Evolutionary conservation across 1,140 invertebrate genomes (phyloP).

Genomic region (Drosophila asahinai): DNA sequence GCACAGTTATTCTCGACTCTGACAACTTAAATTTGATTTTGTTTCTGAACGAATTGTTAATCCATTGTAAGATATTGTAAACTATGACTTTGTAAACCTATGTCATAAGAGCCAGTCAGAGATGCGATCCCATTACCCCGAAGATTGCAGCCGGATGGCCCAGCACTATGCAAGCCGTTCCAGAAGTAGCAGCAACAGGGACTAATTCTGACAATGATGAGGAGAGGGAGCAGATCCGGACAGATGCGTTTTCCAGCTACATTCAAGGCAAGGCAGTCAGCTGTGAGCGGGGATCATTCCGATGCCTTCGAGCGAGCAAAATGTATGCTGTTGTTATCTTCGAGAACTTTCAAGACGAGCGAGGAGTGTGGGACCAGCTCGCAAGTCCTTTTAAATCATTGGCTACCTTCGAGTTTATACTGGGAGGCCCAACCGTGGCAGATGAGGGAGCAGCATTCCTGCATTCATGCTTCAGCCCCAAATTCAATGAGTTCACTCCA

Average conservation of each 20-base stretch:
- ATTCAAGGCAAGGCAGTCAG: not conserved
- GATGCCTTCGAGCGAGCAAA: constrained; percentile 2
- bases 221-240: not conserved
- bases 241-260: not conserved
- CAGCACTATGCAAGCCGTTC: constrained; percentile 9
- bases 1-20: not conserved
- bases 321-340: constrained; percentile 7
- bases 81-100: constrained; percentile 28
- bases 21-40: constrained; percentile 3
- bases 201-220: not conserved
- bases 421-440: not conserved
- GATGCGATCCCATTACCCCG: constrained; percentile 7
- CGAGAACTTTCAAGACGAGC: constrained; percentile 1
- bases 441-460: not conserved
- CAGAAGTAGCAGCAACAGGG: constrained; percentile 20
- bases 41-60: constrained; percentile 11
- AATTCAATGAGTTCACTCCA: not conserved
- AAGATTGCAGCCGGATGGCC: constrained; percentile 7
- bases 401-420: constrained; percentile 18
- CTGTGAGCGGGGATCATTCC: constrained; percentile 6
- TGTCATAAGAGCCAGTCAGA: constrained; percentile 18
- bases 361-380: constrained; percentile 1
- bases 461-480: constrained; percentile 9
- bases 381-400: constrained; percentile 2
- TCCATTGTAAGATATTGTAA: constrained; percentile 19